A percentile compares a stretch with the other conserved stretches of the same genome.
phyloP scores from a whole-genome alignment of 1,140 invertebrate species.

The Babylonia areolata region DNA sequence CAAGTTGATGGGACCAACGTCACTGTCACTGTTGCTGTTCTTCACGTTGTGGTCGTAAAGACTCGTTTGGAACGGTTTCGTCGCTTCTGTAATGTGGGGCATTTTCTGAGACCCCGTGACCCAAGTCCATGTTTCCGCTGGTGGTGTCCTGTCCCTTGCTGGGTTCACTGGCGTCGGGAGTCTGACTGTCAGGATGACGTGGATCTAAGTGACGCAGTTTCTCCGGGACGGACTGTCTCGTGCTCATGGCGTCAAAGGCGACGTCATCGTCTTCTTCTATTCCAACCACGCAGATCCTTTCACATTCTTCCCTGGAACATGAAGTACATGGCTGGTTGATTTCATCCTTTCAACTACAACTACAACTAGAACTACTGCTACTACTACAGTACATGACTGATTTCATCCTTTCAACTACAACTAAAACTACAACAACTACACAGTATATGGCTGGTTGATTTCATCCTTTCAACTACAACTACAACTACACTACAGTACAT shows the following conservation, averaged over 20 bases:
- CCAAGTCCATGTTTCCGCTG: not conserved
- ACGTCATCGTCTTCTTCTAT: not conserved
- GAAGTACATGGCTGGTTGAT: too few relatives aligned
- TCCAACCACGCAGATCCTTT: conserved; percentile 12
- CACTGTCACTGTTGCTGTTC: not conserved
- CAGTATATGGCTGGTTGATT: too few relatives aligned
- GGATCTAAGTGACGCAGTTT: not conserved
- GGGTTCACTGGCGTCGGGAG: not conserved
- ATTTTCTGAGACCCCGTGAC: too few relatives aligned
- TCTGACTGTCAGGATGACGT: not conserved
- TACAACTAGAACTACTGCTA: too few relatives aligned
- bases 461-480: too few relatives aligned
- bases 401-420: too few relatives aligned
- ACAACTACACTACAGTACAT: too few relatives aligned
- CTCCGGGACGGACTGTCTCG: not conserved
- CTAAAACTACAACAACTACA: too few relatives aligned
- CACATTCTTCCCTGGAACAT: conserved; percentile 44
- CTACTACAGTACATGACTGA: too few relatives aligned
- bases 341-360: too few relatives aligned
- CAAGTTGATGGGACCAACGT: too few relatives aligned
- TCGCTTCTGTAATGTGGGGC: too few relatives aligned
- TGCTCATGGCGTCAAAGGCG: not conserved
- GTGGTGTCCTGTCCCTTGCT: not conserved
- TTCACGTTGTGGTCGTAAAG: not conserved
- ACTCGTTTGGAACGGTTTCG: not conserved